Evolutionary conservation across 1,140 invertebrate genomes (phyloP).

Genomic region (Lineus longissimus): DNA sequence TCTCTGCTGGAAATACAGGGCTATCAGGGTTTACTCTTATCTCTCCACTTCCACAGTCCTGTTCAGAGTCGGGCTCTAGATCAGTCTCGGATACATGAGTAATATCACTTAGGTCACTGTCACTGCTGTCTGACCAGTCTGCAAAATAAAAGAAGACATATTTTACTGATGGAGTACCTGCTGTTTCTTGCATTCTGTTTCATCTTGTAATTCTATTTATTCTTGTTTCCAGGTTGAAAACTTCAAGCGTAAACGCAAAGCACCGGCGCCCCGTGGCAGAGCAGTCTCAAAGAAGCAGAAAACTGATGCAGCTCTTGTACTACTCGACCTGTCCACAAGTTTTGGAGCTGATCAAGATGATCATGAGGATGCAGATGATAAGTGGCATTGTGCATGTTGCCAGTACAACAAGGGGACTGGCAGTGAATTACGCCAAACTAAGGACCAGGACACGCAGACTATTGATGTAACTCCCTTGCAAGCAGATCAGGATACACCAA

Average conservation of each 20-base stretch:
- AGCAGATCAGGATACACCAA: neutral
- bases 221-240: neutral
- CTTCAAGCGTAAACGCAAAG: slow-evolving; percentile 1
- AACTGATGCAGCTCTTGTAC: neutral
- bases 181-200: no score
- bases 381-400: neutral
- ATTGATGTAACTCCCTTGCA: neutral
- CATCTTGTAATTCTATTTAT: neutral
- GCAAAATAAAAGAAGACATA: neutral
- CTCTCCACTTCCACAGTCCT: no score
- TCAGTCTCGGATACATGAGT: neutral
- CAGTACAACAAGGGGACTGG: neutral
- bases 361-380: neutral
- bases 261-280: neutral
- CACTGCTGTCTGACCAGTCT: neutral
- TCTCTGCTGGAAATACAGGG: no score
- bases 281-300: neutral
- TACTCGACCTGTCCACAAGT: neutral
- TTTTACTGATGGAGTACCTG: neutral
- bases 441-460: neutral
- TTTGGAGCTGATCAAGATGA: neutral
- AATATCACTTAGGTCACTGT: neutral
- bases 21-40: no score
- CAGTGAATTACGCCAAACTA: neutral
- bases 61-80: neutral